Evolutionary conservation across 2,888 invertebrate genomes (phyloP).

Genomic region (Schrankia costaestrigalis): DNA sequence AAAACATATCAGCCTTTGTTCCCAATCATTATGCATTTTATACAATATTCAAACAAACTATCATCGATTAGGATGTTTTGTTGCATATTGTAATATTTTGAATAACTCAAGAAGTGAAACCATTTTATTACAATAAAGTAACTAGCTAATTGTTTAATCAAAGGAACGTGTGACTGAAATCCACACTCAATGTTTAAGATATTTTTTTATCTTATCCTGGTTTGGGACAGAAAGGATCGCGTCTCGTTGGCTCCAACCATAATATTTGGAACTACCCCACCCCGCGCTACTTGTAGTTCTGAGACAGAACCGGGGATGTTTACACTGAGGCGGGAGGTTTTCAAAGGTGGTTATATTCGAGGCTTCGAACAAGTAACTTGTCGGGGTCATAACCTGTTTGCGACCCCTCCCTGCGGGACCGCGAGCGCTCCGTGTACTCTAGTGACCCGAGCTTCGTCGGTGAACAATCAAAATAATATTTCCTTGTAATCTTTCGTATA

Average conservation of each 20-base stretch:
- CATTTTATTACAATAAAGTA: constrained; percentile 15
- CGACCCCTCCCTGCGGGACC: constrained; percentile 76
- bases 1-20: constrained; percentile 32
- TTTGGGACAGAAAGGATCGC: constrained; percentile 66
- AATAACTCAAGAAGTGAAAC: not conserved
- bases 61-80: not conserved
- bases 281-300: constrained; percentile 24
- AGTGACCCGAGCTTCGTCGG: constrained; percentile 59
- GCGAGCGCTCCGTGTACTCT: constrained; percentile 62
- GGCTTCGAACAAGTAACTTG: constrained; percentile 77
- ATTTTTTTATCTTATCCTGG: constrained; percentile 75
- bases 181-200: constrained; percentile 55
- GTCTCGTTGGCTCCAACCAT: constrained; percentile 51
- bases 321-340: constrained; percentile 48
- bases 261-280: constrained; percentile 36
- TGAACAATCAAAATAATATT: constrained; percentile 49
- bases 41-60: constrained; percentile 13
- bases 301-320: constrained; percentile 33
- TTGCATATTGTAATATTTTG: not conserved
- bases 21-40: constrained; percentile 25
- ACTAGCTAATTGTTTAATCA: constrained; percentile 34
- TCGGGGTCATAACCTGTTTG: constrained; percentile 81
- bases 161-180: constrained; percentile 47
- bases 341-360: constrained; percentile 54
- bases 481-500: constrained; percentile 17